Conservation (phyloP, 2,797 vertebrate species). For the Anableps anableps region DNA sequence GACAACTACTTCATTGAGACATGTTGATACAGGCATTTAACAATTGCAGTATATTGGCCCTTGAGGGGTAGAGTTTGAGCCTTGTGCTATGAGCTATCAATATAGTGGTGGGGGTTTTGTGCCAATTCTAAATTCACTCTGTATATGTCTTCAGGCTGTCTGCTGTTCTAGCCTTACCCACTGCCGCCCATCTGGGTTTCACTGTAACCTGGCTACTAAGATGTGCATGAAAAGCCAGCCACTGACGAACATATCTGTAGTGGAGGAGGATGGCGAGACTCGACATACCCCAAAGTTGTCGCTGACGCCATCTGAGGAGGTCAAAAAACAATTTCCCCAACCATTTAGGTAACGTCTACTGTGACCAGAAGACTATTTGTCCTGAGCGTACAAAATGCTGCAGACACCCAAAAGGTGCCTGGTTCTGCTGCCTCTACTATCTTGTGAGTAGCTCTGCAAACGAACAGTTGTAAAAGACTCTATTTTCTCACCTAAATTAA, state of each 20-base stretch:
- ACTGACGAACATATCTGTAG: constrained; percentile 51
- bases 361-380: constrained; percentile 61
- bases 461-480: background rate
- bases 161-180: constrained; percentile 75
- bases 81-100: no score
- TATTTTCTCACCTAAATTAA: background rate
- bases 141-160: constrained; percentile 63
- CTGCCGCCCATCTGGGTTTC: constrained; percentile 76
- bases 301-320: background rate
- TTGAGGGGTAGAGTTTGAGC: no score
- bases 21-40: no score
- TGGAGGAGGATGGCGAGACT: constrained; percentile 40
- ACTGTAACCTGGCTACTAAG: constrained; percentile 49
- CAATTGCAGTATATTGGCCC: no score
- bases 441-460: constrained; percentile 56
- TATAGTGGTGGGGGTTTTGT: no score
- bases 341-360: constrained; percentile 46
- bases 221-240: constrained; percentile 60
- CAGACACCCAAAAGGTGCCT: constrained; percentile 59
- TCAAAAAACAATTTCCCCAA: constrained; percentile 5
- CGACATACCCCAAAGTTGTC: background rate
- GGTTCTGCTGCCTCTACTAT: constrained; percentile 67
- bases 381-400: constrained; percentile 71
- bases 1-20: no score
- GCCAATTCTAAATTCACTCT: no score